Percentiles rank a stretch among this genome's conserved stretches.
These are phyloP conservation scores for Naja naja DNA, from an alignment of 2,113 vertebrate genomes.

Conservation along the genomic window DNA sequence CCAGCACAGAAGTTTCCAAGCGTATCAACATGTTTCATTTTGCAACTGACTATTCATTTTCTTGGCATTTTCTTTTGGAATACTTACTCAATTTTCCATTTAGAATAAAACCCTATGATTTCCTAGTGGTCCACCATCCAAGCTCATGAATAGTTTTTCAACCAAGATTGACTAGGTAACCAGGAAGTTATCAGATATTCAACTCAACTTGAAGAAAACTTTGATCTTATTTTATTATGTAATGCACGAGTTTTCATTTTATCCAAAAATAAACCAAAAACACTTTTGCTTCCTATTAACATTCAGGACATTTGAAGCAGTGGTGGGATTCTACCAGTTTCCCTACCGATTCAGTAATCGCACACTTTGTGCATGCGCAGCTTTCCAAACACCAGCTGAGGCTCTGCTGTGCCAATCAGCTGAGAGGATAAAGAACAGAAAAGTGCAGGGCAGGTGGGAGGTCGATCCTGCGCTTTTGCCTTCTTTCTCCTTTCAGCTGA, in stretches of 20 bases:
- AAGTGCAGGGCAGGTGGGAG: too few species aligned
- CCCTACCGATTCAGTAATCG: too few species aligned
- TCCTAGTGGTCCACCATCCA: not conserved
- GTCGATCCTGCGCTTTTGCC: too few species aligned
- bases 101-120: not conserved
- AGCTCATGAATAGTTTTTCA: not conserved
- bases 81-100: not conserved
- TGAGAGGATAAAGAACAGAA: too few species aligned
- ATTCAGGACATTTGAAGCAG: not conserved
- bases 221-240: not conserved
- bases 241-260: not conserved
- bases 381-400: too few species aligned
- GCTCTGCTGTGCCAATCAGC: too few species aligned
- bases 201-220: not conserved
- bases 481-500: too few species aligned
- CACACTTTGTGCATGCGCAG: too few species aligned
- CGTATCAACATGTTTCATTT: not conserved
- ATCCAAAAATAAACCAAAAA: not conserved
- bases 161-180: not conserved
- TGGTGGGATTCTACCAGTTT: too few species aligned
- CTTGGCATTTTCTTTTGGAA: not conserved
- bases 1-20: not conserved
- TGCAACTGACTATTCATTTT: not conserved
- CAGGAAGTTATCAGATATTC: not conserved
- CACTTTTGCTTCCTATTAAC: not conserved